Conservation (phyloP, 2,888 invertebrate genomes). For the Lepidochitona cinerea region DNA sequence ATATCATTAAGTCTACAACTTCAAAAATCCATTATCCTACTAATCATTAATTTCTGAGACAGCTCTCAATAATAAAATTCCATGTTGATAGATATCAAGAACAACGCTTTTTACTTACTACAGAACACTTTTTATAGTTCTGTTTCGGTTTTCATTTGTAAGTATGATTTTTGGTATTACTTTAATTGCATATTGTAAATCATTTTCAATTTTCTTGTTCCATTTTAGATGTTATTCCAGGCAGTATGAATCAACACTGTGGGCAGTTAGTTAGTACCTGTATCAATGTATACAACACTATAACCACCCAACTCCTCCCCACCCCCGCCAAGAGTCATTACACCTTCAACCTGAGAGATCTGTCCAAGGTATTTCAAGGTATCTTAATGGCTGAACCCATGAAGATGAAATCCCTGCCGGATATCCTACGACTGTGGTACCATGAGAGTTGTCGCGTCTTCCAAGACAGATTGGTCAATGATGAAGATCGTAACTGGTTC, state of each 20-base stretch:
- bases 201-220: not conserved
- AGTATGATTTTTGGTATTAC: no score
- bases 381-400: slow-evolving; percentile 67
- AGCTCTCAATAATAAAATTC: no score
- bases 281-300: slow-evolving; percentile 65
- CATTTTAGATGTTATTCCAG: not conserved
- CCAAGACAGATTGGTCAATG: slow-evolving; percentile 71
- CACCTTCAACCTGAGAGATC: slow-evolving; percentile 71
- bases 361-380: slow-evolving; percentile 71
- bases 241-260: slow-evolving; percentile 35
- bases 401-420: slow-evolving; percentile 48
- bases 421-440: slow-evolving; percentile 69
- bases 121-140: no score
- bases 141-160: no score
- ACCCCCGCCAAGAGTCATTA: slow-evolving; percentile 71
- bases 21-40: no score
- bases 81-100: no score
- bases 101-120: no score
- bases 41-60: no score
- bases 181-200: not conserved
- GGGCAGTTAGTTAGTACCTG: slow-evolving; percentile 61
- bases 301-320: slow-evolving; percentile 68
- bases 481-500: slow-evolving; percentile 70
- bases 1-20: no score
- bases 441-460: slow-evolving; percentile 71